Evolutionary conservation across 2,113 vertebrate species (phyloP), one percentile per base, ranked within the genome.

Genomic region (Chrysemys picta): DNA sequence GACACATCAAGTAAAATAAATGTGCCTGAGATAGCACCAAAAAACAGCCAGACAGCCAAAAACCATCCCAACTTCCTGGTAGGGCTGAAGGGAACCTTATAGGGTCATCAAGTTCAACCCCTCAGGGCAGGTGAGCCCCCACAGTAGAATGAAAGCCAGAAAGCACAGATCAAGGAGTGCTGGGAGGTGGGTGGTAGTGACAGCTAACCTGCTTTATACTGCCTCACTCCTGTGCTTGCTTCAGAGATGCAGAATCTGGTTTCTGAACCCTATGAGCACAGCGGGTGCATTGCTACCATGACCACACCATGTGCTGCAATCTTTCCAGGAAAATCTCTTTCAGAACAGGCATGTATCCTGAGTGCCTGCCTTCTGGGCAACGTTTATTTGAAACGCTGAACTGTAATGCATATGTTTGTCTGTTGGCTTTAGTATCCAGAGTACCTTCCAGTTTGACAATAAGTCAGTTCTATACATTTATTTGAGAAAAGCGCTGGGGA

Each of bases 271-370:
- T 21, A 86, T 27, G 5, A 8, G 57, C 1, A 0, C 7, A 21
- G 16, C 3, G 1, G 31, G 31, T 7, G 38, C 24, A 72, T 75
- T 82, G 93, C 89, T 86, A 42, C 79, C 6, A 56, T 31, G 17
- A 5, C 12, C 78, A 8, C 42, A 12, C 5, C 29, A 1, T 1
- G 2, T 11, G 79, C 54, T 35, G 4, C 1, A 76, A 0, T 1
- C 81, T 84, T 27, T 27, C 69, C 42, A 47, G 72, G 85, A 86
- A 65, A 62, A n/a, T 12, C 62, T 6, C 45, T 27, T 57, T 16
- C 59, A 2, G 1, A 24, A 8, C 6, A 1, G 17, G 38, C 17
- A 4, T 6, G 53, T 81, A 49, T 22, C 45, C 62, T 0, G 3
- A 50, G 38, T 0, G 2, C 2, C 76, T 65, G 42, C 42, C 81